These are phyloP conservation scores for Oreochromis spilurus DNA, from an alignment of 2,113 vertebrate genomes.

Conservation along the genomic window DNA sequence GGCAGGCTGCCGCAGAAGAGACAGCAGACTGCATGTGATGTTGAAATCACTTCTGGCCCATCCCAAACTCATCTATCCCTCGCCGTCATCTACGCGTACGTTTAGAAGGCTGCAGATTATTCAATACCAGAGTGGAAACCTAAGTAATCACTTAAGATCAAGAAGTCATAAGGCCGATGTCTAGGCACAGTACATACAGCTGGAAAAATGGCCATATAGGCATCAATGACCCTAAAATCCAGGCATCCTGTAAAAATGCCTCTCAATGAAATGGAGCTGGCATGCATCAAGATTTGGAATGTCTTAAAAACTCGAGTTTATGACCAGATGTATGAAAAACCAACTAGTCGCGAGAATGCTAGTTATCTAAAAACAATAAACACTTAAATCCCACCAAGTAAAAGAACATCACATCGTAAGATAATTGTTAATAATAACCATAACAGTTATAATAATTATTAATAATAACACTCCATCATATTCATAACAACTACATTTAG, in stretches of 20 bases:
- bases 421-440: conserved; percentile 80
- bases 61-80: conserved; percentile 1
- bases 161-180: conserved; percentile 62
- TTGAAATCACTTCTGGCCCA: background rate
- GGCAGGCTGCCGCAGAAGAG: conserved; percentile 28
- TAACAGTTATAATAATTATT: conserved; percentile 78
- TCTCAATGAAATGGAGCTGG: conserved; percentile 62
- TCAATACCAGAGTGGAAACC: conserved; percentile 57
- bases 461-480: conserved; percentile 80
- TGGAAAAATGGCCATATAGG: conserved; percentile 46
- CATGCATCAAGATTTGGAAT: conserved; percentile 65
- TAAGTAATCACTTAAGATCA: conserved; percentile 58
- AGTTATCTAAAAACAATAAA: conserved; percentile 78
- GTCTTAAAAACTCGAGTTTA: conserved; percentile 49
- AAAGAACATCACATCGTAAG: conserved; percentile 77
- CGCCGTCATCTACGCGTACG: background rate
- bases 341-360: conserved; percentile 69
- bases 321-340: conserved; percentile 61
- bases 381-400: conserved; percentile 77
- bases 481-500: conserved; percentile 79
- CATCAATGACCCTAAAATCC: conserved; percentile 44
- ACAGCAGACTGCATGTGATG: background rate
- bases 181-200: conserved; percentile 63
- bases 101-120: conserved; percentile 54
- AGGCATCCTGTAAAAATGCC: conserved; percentile 61